Percentiles rank a stretch among this genome's conserved stretches.
These are phyloP conservation scores for Cyprinodon diabolis DNA, from an alignment of 2,797 vertebrate species.

Conservation along the genomic window DNA sequence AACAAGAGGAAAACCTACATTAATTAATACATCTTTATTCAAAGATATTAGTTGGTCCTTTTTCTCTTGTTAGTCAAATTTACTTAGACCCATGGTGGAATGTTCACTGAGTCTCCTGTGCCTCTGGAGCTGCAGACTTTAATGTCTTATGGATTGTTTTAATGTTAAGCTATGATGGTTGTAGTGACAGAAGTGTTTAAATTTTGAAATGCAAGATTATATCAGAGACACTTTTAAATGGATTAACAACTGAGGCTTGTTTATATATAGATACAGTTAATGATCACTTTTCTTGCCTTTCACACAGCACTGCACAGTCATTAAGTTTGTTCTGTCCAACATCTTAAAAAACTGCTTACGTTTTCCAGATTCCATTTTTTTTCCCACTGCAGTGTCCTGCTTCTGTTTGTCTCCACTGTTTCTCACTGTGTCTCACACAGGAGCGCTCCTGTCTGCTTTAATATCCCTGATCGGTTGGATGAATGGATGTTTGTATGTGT, in stretches of 20 bases:
- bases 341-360: background rate
- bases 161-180: background rate
- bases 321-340: background rate
- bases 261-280: background rate
- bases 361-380: background rate
- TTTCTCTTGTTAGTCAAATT: too few relatives aligned
- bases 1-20: too few relatives aligned
- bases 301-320: background rate
- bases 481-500: slow-evolving; percentile 2
- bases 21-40: too few relatives aligned
- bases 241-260: background rate
- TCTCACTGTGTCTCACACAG: slow-evolving; percentile 21
- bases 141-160: background rate
- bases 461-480: slow-evolving; percentile 49
- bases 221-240: background rate
- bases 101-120: too few relatives aligned
- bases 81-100: too few relatives aligned
- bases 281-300: background rate
- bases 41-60: too few relatives aligned
- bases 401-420: slow-evolving; percentile 22
- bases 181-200: background rate
- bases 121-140: too few relatives aligned
- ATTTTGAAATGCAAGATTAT: background rate
- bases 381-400: slow-evolving; percentile 9
- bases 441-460: slow-evolving; percentile 48